Conservation (phyloP, 92 coral and sea anemone genomes). For the Porites lobata region DNA sequence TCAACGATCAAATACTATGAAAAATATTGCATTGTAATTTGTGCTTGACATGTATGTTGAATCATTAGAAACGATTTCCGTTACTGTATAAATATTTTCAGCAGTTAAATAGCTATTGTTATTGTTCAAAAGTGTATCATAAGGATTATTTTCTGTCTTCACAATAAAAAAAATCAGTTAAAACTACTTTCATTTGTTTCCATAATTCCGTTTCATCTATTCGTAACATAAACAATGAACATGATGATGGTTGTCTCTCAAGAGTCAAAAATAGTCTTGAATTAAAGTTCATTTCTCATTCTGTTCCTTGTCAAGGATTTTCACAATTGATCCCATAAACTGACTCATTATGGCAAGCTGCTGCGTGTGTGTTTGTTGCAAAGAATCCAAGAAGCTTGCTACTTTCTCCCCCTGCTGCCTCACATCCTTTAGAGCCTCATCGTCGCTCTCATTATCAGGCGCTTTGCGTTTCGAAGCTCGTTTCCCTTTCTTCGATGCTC, state of each 20-base stretch:
- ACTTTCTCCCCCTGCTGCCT: not conserved
- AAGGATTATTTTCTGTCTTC: not conserved
- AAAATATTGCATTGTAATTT: not conserved
- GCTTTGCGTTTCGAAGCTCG: constrained; percentile 22
- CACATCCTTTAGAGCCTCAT: constrained; percentile 13
- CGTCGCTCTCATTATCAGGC: constrained; percentile 30
- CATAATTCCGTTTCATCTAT: constrained; percentile 16
- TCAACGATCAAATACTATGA: constrained; percentile 16
- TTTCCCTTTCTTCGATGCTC: constrained; percentile 33
- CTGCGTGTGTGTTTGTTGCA: constrained; percentile 28
- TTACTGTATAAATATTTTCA: constrained; percentile 7
- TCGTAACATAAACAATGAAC: constrained; percentile 20
- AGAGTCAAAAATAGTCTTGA: constrained; percentile 11
- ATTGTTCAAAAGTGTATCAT: constrained; percentile 7
- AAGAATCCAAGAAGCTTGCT: not conserved
- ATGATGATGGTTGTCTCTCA: constrained; percentile 7
- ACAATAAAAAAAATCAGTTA: constrained; percentile 15
- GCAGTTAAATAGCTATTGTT: constrained; percentile 12
- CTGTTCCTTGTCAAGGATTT: constrained; percentile 16
- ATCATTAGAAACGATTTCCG: constrained; percentile 12
- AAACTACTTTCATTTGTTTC: constrained; percentile 19
- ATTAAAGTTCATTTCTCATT: constrained; percentile 24
- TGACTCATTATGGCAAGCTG: constrained; percentile 17
- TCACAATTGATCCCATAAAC: not conserved
- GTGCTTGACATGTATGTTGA: constrained; percentile 15